These are phyloP conservation scores for Holotrichia oblita DNA, from an alignment of 1,140 invertebrate genomes.

Conservation along the genomic window DNA sequence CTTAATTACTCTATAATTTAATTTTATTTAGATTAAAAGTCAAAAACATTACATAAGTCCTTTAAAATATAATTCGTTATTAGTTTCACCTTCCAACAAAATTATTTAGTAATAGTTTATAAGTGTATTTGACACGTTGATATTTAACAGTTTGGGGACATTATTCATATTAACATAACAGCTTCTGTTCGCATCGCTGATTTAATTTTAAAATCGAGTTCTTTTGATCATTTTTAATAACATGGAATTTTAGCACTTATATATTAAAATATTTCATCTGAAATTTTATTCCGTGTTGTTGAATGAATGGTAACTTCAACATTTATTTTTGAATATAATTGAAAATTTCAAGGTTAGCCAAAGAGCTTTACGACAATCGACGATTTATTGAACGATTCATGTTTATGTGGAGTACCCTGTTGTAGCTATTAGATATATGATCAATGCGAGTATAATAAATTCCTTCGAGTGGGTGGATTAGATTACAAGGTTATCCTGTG, in stretches of 20 bases:
- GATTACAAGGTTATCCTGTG: constrained; percentile 13
- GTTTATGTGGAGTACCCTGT: too few species aligned
- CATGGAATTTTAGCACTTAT: background rate
- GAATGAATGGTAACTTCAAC: too few species aligned
- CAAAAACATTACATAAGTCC: background rate
- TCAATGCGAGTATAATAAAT: background rate
- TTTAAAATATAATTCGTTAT: background rate
- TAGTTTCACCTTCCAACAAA: background rate
- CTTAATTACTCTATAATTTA: background rate
- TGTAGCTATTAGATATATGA: background rate
- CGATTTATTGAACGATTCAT: too few species aligned
- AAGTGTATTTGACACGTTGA: background rate
- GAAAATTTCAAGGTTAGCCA: too few species aligned
- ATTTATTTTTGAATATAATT: too few species aligned
- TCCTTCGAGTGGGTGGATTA: constrained; percentile 13
- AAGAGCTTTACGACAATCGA: too few species aligned
- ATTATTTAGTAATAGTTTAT: background rate
- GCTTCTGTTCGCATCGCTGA: background rate
- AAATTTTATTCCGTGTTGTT: too few species aligned
- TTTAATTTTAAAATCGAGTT: background rate
- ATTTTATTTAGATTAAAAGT: background rate
- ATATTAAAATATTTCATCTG: too few species aligned
- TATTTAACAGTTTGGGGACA: background rate
- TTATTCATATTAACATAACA: background rate
- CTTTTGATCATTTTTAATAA: background rate